phyloP scores from a whole-genome alignment of 2,888 invertebrate species.

The Molorchus minor region DNA sequence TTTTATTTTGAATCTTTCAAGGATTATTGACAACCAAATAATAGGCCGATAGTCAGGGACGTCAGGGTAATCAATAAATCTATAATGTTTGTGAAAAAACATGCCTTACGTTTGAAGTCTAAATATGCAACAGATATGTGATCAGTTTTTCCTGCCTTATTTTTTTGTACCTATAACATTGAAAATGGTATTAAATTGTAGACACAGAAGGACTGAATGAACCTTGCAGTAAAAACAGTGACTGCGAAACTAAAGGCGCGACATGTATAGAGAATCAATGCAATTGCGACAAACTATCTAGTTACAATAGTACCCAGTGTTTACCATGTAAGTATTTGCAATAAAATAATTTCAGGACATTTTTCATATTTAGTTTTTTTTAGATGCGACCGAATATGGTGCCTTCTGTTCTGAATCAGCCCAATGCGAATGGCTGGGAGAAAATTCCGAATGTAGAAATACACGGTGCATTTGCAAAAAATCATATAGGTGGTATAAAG shows the following conservation, averaged over 20 bases:
- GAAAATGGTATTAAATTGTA: slow-evolving; percentile 7
- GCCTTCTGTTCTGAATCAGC: slow-evolving; percentile 36
- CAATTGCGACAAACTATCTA: slow-evolving; percentile 23
- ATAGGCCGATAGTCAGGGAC: neutral
- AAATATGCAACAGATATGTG: too few relatives aligned
- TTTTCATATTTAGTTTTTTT: slow-evolving; percentile 14
- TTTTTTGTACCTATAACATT: too few relatives aligned
- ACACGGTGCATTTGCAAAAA: slow-evolving; percentile 42
- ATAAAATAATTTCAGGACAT: neutral
- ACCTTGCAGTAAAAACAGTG: slow-evolving; percentile 1
- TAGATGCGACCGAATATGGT: slow-evolving; percentile 46
- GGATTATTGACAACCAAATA: too few relatives aligned
- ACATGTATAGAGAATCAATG: slow-evolving; percentile 20
- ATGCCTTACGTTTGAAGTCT: too few relatives aligned
- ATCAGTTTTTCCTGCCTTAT: too few relatives aligned
- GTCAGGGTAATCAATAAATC: too few relatives aligned
- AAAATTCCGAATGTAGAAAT: slow-evolving; percentile 39
- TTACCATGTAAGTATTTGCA: slow-evolving; percentile 23
- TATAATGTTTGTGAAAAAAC: too few relatives aligned
- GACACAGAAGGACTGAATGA: slow-evolving; percentile 6
- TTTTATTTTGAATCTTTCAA: too few relatives aligned
- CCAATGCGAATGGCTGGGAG: slow-evolving; percentile 48
- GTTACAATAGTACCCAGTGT: slow-evolving; percentile 7
- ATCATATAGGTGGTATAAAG: slow-evolving; percentile 46
- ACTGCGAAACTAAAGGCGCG: slow-evolving; percentile 11